These are phyloP conservation scores for Lethenteron reissneri DNA, from an alignment of 2,113 vertebrate genomes.

Conservation along the genomic window DNA sequence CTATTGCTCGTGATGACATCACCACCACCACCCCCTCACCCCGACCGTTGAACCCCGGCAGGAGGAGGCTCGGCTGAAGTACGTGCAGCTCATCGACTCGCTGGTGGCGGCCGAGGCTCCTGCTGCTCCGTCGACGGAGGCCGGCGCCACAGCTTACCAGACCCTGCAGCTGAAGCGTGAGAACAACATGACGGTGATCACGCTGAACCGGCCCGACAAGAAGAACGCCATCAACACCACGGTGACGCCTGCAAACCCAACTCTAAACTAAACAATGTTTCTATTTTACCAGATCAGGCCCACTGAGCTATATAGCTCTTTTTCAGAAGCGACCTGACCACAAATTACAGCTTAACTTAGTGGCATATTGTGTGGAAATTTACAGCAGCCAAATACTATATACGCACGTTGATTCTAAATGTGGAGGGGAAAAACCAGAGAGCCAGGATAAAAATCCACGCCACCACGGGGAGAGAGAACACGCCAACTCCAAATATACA, in stretches of 20 bases:
- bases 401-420: too few species aligned
- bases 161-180: slow-evolving; percentile 35
- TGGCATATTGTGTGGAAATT: too few species aligned
- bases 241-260: not conserved
- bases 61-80: slow-evolving; percentile 50
- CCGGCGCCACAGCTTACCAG: slow-evolving; percentile 17
- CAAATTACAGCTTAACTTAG: too few species aligned
- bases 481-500: too few species aligned
- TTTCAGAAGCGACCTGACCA: too few species aligned
- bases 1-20: too few species aligned
- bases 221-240: slow-evolving; percentile 54
- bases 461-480: too few species aligned
- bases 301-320: too few species aligned
- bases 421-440: too few species aligned
- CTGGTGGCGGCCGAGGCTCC: slow-evolving; percentile 27
- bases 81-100: slow-evolving; percentile 39
- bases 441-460: too few species aligned
- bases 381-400: too few species aligned
- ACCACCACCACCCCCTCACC: too few species aligned
- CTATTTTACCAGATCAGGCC: slow-evolving; percentile 6
- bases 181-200: slow-evolving; percentile 61
- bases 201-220: slow-evolving; percentile 46
- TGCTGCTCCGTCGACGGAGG: slow-evolving; percentile 13
- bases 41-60: slow-evolving; percentile 14
- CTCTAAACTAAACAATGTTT: slow-evolving; percentile 4